phyloP scores from a whole-genome alignment of 2,797 vertebrate genomes.

The Molothrus ater region DNA sequence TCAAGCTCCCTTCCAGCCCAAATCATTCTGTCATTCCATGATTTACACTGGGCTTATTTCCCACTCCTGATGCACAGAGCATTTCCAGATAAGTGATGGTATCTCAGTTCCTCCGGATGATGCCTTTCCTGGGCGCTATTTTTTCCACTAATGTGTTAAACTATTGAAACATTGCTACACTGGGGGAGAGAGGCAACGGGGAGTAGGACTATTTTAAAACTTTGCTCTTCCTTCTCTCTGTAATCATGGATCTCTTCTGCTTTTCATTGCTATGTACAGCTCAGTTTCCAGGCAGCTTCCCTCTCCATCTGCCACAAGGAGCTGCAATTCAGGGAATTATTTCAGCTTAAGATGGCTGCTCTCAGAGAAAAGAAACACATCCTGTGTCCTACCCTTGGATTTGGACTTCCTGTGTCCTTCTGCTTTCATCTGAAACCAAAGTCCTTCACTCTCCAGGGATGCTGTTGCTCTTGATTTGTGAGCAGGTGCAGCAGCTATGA shows the following conservation, averaged over 20 bases:
- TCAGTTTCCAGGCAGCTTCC: slow-evolving; percentile 42
- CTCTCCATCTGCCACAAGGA: neutral
- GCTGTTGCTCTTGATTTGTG: neutral
- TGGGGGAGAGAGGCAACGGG: neutral
- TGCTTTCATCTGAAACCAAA: neutral
- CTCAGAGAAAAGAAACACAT: neutral
- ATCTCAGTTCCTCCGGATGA: neutral
- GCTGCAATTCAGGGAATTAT: neutral
- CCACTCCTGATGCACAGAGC: neutral
- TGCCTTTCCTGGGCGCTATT: neutral
- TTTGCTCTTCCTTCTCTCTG: neutral
- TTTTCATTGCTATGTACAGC: neutral
- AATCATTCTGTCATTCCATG: neutral
- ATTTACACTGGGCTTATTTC: neutral
- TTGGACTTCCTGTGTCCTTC: neutral
- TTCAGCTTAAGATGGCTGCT: slow-evolving; percentile 29
- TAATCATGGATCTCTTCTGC: neutral
- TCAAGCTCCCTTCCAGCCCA: neutral
- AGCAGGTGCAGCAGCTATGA: neutral
- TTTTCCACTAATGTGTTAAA: neutral
- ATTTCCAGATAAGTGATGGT: neutral
- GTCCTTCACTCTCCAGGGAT: neutral
- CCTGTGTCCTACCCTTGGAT: neutral
- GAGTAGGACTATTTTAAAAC: slow-evolving; percentile 7
- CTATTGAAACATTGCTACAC: neutral